Base-by-base conservation (phyloP, 2,797 vertebrate genomes). In the Lacerta viridis region DNA sequence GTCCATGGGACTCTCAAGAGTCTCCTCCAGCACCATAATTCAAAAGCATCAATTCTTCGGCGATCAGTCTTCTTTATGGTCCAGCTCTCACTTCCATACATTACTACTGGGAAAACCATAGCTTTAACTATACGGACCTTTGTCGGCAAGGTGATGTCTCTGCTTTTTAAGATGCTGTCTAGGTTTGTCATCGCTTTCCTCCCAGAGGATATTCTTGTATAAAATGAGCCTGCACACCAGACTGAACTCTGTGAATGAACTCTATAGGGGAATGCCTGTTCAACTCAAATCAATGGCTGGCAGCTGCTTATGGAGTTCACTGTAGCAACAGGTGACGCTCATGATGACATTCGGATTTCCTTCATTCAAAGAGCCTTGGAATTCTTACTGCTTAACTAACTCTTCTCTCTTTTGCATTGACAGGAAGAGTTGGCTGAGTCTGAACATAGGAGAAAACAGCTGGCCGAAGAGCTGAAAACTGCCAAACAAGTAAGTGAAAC, bases 351-450 rank as follows among this genome's bases (percentile, higher is more conserved):
- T n/a, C 50, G 77, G 66, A 61, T 71, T 55, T 76, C 55, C 36
- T 80, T 39, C 2, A 55, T 50, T 83, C n/a, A 55, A 55, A 74
- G 75, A 79, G 41, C 39, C 29, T 85, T 55, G 36, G 10, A 71
- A 76, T 29, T 64, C 50, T 64, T 55, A 39, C 29, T 79, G 80
- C 27, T 43, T 90, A 87, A 84, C 10, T 82, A 92, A 27, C 81
- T 84, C 68, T 94, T 90, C 91, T 87, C 81, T n/a, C 0, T 90
- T 64, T 88, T 94, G 92, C 90, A 82, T 87, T 86, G 79, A 87
- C 94, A 99, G 99, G 98, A 98, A 87, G 96, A 98, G 94, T 95
- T 99, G 91, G 90, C 95, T 1, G 96, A 98, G 95, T 98, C 98
- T 61, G 96, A 98, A 95, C 96, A 91, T 80, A 94, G 97, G 83